A percentile compares a stretch with the other conserved stretches of the same genome.
phyloP scores from a whole-genome alignment of 2,797 vertebrate species.

The Pampus argenteus region DNA sequence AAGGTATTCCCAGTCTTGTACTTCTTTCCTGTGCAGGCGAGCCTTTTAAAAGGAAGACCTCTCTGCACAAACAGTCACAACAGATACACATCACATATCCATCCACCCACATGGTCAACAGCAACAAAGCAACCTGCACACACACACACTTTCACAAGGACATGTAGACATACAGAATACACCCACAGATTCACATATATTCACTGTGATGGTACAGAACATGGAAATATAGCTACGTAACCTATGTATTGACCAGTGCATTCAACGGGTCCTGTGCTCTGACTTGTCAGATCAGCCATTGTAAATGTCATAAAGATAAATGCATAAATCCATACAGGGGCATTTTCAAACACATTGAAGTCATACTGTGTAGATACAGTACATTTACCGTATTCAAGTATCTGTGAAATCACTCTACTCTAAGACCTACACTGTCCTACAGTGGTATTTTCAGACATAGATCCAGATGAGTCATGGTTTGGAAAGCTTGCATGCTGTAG shows the following conservation, averaged over 20 bases:
- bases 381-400: not conserved
- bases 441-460: constrained; percentile 9
- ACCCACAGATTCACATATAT: not conserved
- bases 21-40: constrained; percentile 38
- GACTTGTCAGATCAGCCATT: constrained; percentile 17
- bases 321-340: constrained; percentile 25
- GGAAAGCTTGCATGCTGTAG: too few species aligned
- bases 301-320: constrained; percentile 25
- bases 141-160: constrained; percentile 15
- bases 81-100: constrained; percentile 66
- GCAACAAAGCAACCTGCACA: constrained; percentile 27
- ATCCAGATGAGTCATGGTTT: constrained; percentile 1
- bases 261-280: constrained; percentile 5
- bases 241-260: not conserved
- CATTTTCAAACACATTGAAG: constrained; percentile 16
- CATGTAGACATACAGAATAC: not conserved
- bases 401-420: not conserved
- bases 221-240: not conserved
- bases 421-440: not conserved
- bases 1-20: constrained; percentile 68
- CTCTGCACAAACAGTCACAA: constrained; percentile 54
- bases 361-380: not conserved
- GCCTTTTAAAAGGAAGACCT: constrained; percentile 68
- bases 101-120: constrained; percentile 50
- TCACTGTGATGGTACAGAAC: not conserved